Conservation (phyloP, 2,113 vertebrate species). For the Alethe castanea region DNA sequence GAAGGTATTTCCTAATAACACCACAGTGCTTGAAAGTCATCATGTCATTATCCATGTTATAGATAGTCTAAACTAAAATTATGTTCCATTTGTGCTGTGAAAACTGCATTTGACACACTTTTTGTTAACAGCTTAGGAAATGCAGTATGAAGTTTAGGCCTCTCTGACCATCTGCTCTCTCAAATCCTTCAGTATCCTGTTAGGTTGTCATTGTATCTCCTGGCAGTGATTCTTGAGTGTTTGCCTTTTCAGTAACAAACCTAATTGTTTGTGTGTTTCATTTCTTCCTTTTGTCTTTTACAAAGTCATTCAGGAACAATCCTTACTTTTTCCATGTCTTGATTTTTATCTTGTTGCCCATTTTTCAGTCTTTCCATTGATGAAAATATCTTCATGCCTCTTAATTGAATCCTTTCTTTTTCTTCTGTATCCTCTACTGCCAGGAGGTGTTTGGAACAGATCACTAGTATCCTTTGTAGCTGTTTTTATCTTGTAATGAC, state of each 20-base stretch:
- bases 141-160: neutral
- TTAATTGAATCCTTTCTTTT: neutral
- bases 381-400: neutral
- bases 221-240: neutral
- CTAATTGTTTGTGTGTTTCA: neutral
- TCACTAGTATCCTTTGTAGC: neutral
- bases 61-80: neutral
- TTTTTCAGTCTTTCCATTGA: neutral
- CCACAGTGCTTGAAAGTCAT: neutral
- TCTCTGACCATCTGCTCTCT: neutral
- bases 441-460: neutral
- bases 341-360: neutral
- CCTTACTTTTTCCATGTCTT: neutral
- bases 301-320: neutral
- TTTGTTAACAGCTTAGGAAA: neutral
- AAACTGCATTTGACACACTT: neutral
- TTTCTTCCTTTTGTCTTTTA: neutral
- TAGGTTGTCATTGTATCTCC: neutral
- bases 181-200: neutral
- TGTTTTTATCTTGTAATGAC: neutral
- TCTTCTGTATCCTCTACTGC: neutral
- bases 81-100: neutral
- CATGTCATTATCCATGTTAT: neutral
- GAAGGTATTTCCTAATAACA: neutral
- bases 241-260: neutral